Conservation (phyloP, 2,797 vertebrate species). For the Sphenodon punctatus region DNA sequence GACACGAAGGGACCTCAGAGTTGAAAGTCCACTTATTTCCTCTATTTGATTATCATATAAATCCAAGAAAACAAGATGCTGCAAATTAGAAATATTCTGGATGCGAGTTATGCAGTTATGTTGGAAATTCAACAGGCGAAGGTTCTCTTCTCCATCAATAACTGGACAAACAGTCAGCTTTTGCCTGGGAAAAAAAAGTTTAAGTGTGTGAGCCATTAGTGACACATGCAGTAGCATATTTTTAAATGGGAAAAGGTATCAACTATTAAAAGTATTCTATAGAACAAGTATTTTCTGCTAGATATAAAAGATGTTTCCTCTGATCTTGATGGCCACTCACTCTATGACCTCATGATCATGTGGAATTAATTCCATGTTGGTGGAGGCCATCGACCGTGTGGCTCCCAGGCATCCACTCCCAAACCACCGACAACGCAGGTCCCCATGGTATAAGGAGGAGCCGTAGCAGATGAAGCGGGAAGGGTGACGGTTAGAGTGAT, state of each 20-base stretch:
- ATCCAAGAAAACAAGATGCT: constrained; percentile 89
- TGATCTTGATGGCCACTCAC: no score
- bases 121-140: constrained; percentile 90
- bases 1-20: constrained; percentile 84
- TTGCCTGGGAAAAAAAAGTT: constrained; percentile 72
- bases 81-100: constrained; percentile 87
- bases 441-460: no score
- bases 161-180: constrained; percentile 86
- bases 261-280: neutral
- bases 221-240: neutral
- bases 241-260: neutral
- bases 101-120: constrained; percentile 91
- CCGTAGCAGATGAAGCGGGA: no score
- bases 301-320: no score
- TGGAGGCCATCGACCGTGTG: no score
- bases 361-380: no score
- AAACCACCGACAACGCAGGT: no score
- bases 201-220: neutral
- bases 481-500: no score
- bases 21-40: constrained; percentile 89
- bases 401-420: no score
- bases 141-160: constrained; percentile 82
- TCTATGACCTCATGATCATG: no score
- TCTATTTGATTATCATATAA: constrained; percentile 90
- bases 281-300: no score